phyloP scores from a whole-genome alignment of 2,888 invertebrate genomes.

The Troides oblongomaculatus region DNA sequence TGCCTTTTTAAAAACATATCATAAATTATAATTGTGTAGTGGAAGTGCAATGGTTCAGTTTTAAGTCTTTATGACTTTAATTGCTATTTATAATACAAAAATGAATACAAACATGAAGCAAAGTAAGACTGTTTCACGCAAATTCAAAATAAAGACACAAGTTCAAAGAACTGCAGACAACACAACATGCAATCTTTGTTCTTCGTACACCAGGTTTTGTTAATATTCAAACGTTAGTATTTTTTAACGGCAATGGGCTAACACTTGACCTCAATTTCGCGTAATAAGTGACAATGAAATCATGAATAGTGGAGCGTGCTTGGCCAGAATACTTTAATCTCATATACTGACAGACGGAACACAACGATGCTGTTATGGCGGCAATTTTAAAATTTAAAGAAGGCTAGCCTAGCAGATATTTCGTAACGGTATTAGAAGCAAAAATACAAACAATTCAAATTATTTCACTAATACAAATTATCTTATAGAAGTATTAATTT shows the following conservation, averaged over 20 bases:
- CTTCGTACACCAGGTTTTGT: conserved; percentile 42
- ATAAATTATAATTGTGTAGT: too few species aligned
- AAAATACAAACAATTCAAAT: too few species aligned
- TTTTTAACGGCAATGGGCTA: neutral
- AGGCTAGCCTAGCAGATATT: too few species aligned
- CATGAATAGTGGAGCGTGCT: too few species aligned
- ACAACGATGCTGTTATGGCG: too few species aligned
- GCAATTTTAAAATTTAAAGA: too few species aligned
- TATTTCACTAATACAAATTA: too few species aligned
- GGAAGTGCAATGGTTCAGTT: neutral
- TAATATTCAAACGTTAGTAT: conserved; percentile 16
- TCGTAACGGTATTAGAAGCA: too few species aligned
- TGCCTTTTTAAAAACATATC: too few species aligned
- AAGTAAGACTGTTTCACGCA: conserved; percentile 49
- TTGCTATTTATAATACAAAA: neutral
- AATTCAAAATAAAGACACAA: conserved; percentile 51
- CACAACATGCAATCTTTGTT: conserved; percentile 43
- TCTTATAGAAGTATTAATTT: too few species aligned
- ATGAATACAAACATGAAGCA: neutral
- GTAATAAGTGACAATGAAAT: neutral
- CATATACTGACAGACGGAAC: too few species aligned
- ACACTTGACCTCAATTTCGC: neutral
- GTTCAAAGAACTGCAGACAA: conserved; percentile 50
- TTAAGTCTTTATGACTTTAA: neutral
- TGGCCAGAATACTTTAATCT: too few species aligned